A percentile compares a stretch with the other conserved stretches of the same genome.
Evolutionary conservation across 2,113 vertebrate genomes (phyloP).

Genomic region (Centropus unirufus): DNA sequence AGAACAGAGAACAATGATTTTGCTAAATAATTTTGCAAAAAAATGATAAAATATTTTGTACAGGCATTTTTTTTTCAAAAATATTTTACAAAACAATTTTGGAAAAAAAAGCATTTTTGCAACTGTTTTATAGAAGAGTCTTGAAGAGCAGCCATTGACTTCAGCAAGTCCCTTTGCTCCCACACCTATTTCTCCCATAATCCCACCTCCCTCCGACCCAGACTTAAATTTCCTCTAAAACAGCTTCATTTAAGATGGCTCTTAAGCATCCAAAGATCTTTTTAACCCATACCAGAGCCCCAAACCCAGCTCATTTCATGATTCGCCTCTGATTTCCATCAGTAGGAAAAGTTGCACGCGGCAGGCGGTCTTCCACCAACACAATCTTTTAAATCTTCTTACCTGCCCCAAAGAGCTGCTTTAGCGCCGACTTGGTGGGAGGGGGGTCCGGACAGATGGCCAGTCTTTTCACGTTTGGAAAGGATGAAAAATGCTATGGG

Average conservation of each 20-base stretch:
- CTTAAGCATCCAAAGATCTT: conserved; percentile 1
- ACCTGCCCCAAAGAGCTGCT: conserved; percentile 75
- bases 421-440: conserved; percentile 64
- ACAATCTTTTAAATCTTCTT: conserved; percentile 65
- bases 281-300: neutral
- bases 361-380: conserved; percentile 33
- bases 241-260: neutral
- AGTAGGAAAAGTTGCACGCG: neutral
- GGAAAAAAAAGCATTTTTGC: neutral
- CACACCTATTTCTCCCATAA: neutral
- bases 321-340: neutral
- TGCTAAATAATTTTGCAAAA: neutral
- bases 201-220: neutral
- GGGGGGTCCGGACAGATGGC: conserved; percentile 76
- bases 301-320: neutral
- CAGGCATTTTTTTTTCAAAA: neutral
- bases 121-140: neutral
- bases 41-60: too few relatives aligned
- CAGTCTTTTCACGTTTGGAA: conserved; percentile 77
- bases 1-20: rapidly evolving
- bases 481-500: conserved; percentile 78
- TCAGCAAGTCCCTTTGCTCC: neutral
- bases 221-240: neutral
- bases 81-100: neutral
- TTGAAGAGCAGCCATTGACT: neutral